A percentile compares a stretch with the other conserved stretches of the same genome.
Evolutionary conservation across 2,113 vertebrate genomes (phyloP).

Genomic region (Sialia sialis): DNA sequence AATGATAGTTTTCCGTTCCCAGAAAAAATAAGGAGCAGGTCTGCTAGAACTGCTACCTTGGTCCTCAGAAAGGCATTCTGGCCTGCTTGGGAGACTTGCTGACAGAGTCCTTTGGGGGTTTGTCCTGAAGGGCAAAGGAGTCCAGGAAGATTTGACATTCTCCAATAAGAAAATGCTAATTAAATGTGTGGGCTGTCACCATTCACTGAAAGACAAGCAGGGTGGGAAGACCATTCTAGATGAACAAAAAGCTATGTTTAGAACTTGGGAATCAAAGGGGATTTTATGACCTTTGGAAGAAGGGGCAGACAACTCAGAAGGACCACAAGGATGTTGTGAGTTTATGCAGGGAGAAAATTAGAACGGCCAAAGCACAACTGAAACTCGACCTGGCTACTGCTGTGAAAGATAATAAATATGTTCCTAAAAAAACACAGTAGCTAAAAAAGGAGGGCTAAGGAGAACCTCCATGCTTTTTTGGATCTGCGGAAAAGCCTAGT

Average conservation of each 20-base stretch:
- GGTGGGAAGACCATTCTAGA: not conserved
- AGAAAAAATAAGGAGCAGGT: fast-evolving
- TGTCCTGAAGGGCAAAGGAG: not conserved
- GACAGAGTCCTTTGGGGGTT: not conserved
- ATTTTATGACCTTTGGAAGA: not conserved
- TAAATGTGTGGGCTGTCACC: not conserved
- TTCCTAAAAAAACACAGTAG: not conserved
- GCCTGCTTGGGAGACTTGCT: not conserved
- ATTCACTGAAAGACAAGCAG: not conserved
- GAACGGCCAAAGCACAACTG: not conserved
- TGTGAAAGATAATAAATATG: not conserved
- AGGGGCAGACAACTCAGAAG: not conserved
- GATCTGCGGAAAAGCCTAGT: not conserved
- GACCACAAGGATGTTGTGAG: not conserved
- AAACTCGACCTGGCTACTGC: not conserved
- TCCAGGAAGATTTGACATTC: not conserved
- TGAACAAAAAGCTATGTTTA: not conserved
- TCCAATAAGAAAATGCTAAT: not conserved
- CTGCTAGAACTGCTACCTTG: not conserved
- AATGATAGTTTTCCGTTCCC: not conserved
- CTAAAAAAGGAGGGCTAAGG: not conserved
- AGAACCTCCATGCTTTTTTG: not conserved
- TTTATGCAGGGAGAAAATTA: not conserved
- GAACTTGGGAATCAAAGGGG: not conserved
- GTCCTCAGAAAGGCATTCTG: not conserved